Conservation (phyloP, 1,140 invertebrate genomes). For the Drosophila tristis region DNA sequence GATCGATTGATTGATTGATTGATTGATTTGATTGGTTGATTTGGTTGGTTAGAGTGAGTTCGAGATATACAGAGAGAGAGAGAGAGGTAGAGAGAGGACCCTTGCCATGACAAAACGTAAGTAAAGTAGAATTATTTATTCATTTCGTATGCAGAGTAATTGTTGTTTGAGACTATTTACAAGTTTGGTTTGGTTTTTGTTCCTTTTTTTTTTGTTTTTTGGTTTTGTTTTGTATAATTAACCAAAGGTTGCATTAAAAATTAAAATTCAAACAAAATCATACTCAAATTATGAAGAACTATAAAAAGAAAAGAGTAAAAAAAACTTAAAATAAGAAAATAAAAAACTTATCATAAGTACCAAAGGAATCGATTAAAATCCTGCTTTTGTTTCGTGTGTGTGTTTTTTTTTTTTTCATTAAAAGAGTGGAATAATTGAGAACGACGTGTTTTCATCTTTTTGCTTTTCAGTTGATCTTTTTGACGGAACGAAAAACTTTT, state of each 20-base stretch:
- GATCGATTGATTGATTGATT: constrained; percentile 35
- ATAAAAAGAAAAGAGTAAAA: constrained; percentile 28
- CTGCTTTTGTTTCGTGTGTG: constrained; percentile 66
- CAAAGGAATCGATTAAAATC: constrained; percentile 45
- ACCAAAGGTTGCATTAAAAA: constrained; percentile 41
- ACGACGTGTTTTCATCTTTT: constrained; percentile 55
- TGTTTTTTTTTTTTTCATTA: constrained; percentile 43
- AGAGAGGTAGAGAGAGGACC: constrained; percentile 76
- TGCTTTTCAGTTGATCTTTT: constrained; percentile 60
- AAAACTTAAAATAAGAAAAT: constrained; percentile 21
- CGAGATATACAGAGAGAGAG: constrained; percentile 53
- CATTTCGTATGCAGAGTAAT: constrained; percentile 75
- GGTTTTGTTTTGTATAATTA: constrained; percentile 40
- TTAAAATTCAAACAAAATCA: constrained; percentile 43
- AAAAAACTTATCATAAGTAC: constrained; percentile 33
- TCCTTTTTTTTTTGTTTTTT: constrained; percentile 44
- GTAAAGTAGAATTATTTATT: constrained; percentile 68
- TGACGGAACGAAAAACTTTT: constrained; percentile 62
- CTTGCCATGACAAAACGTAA: constrained; percentile 79
- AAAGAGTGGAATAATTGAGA: constrained; percentile 27
- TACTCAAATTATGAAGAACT: neutral
- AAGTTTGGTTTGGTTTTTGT: constrained; percentile 72
- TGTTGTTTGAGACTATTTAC: constrained; percentile 80
- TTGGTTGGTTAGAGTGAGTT: constrained; percentile 42
- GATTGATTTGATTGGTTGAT: constrained; percentile 41